Conservation (phyloP, 2,113 vertebrate genomes). For the Centropus bengalensis region DNA sequence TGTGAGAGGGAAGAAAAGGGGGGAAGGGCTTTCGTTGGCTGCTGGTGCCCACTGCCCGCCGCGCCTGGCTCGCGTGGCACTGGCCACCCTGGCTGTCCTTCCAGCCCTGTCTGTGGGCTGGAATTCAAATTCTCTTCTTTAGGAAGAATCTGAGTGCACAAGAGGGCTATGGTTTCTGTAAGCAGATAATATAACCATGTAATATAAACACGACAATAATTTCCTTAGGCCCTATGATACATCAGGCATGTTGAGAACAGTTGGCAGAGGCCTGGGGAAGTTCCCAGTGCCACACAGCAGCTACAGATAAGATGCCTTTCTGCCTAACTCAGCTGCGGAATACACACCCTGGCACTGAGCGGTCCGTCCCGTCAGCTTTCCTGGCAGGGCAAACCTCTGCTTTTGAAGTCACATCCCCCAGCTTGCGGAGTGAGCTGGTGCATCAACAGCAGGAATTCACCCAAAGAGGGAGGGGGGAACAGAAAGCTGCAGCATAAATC, state of each 20-base stretch:
- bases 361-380: not conserved
- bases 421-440: not conserved
- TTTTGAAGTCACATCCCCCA: not conserved
- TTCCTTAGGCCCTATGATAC: slow-evolving; percentile 36
- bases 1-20: not conserved
- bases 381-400: not conserved
- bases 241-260: slow-evolving; percentile 16
- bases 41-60: rapidly evolving
- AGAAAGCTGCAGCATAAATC: slow-evolving; percentile 35
- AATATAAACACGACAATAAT: slow-evolving; percentile 24
- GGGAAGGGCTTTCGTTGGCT: not conserved
- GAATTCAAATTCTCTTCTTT: slow-evolving; percentile 4
- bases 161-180: slow-evolving; percentile 16
- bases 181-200: slow-evolving; percentile 1
- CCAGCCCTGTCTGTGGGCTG: not conserved
- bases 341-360: not conserved
- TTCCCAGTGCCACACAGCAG: not conserved
- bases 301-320: not conserved
- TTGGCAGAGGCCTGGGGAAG: slow-evolving; percentile 40
- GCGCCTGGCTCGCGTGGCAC: not conserved
- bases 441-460: not conserved
- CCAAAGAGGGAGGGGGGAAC: not conserved
- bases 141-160: not conserved
- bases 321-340: slow-evolving; percentile 6
- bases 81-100: not conserved